Evolutionary conservation across 2,113 vertebrate species (phyloP).

Genomic region (Elanus axillaris): DNA sequence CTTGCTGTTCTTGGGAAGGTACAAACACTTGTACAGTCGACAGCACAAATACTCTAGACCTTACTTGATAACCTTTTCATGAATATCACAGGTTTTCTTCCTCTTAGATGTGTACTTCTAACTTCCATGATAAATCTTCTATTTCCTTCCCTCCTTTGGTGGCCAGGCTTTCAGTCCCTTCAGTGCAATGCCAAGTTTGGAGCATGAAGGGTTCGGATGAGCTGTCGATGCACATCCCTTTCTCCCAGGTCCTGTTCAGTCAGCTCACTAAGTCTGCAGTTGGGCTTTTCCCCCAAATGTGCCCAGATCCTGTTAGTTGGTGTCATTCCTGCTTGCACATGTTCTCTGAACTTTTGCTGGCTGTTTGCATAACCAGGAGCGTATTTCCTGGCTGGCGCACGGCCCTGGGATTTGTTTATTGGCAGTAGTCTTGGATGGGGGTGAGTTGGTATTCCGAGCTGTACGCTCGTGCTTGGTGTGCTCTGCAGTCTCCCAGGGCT

Average conservation of each 20-base stretch:
- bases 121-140: neutral
- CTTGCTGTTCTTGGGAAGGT: neutral
- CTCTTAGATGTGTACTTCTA: neutral
- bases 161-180: neutral
- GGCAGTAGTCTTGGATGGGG: neutral
- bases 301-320: neutral
- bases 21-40: neutral
- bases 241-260: neutral
- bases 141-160: neutral
- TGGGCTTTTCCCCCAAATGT: neutral
- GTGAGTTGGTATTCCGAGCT: neutral
- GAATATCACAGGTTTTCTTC: neutral
- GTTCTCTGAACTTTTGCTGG: conserved; percentile 17
- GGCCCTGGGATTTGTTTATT: conserved; percentile 8
- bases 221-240: neutral
- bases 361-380: conserved; percentile 32
- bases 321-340: neutral
- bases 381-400: neutral
- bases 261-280: neutral
- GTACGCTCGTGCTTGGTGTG: neutral
- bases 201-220: neutral
- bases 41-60: neutral
- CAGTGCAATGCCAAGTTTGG: neutral
- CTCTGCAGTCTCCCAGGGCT: neutral
- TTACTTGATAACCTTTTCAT: neutral